These are phyloP conservation scores for Dastarcus helophoroides DNA, from an alignment of 2,888 invertebrate species.

Conservation along the genomic window DNA sequence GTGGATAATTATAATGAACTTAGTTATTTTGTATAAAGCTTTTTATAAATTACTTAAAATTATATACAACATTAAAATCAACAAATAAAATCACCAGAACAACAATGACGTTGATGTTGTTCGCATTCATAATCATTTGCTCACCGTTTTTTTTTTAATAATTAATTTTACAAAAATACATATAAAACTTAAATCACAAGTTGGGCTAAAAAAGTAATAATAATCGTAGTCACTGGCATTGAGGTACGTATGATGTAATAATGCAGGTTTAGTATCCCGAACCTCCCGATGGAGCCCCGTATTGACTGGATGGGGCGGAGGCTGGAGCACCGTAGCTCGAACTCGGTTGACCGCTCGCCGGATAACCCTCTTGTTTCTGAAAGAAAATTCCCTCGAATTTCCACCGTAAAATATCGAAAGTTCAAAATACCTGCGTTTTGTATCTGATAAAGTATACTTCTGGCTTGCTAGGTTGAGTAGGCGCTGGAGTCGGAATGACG, in stretches of 20 bases:
- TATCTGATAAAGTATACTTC: constrained; percentile 88
- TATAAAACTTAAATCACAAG: too few relatives aligned
- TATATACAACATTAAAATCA: too few relatives aligned
- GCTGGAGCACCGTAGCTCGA: constrained; percentile 39
- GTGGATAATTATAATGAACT: neutral
- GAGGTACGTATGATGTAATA: constrained; percentile 4
- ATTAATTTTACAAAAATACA: too few relatives aligned
- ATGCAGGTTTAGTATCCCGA: constrained; percentile 13
- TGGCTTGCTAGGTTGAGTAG: constrained; percentile 79
- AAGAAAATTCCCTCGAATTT: constrained; percentile 10
- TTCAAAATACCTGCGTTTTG: constrained; percentile 71
- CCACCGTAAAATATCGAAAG: constrained; percentile 12
- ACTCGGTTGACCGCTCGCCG: constrained; percentile 33
- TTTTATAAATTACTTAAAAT: constrained; percentile 16
- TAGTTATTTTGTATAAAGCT: constrained; percentile 15
- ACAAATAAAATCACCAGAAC: constrained; percentile 4
- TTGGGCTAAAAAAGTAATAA: too few relatives aligned
- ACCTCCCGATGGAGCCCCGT: constrained; percentile 44
- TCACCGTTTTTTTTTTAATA: too few relatives aligned
- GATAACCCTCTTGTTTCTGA: constrained; percentile 35
- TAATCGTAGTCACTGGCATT: too few relatives aligned
- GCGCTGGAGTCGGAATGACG: constrained; percentile 64
- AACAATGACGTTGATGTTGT: too few relatives aligned
- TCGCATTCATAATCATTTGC: too few relatives aligned
- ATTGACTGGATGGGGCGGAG: constrained; percentile 42